These are phyloP conservation scores for Coleophora flavipennella DNA, from an alignment of 2,888 invertebrate genomes.

Conservation along the genomic window DNA sequence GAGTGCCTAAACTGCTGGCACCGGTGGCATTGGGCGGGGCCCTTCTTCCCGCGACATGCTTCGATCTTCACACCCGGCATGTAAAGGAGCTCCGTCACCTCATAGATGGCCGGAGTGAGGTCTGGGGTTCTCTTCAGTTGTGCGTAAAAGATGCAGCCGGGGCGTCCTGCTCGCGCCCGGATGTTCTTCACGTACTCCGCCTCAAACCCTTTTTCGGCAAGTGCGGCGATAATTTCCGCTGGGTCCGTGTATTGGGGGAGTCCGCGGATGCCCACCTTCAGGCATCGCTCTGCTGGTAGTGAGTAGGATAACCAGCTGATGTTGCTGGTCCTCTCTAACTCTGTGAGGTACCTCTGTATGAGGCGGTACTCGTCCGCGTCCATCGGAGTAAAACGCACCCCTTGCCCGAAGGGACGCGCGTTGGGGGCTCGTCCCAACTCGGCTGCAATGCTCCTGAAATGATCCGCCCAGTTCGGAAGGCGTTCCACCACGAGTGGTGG, in stretches of 20 bases:
- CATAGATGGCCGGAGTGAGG: slow-evolving; percentile 6
- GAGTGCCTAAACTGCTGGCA: not conserved
- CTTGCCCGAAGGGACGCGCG: slow-evolving; percentile 4
- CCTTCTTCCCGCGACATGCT: slow-evolving; percentile 4
- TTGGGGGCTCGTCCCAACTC: slow-evolving; percentile 1
- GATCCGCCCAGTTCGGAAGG: too few species aligned
- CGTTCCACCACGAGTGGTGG: too few species aligned
- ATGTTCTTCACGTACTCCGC: slow-evolving; percentile 1
- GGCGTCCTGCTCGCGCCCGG: slow-evolving; percentile 2
- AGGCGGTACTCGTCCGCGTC: slow-evolving; percentile 5
- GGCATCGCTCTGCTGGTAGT: slow-evolving; percentile 4
- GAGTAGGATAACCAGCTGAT: slow-evolving; percentile 14
- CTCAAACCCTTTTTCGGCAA: not conserved
- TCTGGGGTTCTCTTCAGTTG: not conserved
- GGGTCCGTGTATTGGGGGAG: not conserved
- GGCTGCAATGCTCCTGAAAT: not conserved
- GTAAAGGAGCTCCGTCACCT: slow-evolving; percentile 4
- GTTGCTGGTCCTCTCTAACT: not conserved
- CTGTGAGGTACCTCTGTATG: slow-evolving; percentile 6
- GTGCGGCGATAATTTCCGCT: not conserved
- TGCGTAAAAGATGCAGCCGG: slow-evolving; percentile 8
- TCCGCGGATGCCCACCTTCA: slow-evolving; percentile 9
- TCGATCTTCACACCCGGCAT: slow-evolving; percentile 6
- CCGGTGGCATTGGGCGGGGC: slow-evolving; percentile 8
- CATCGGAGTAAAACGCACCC: slow-evolving; percentile 1